These are phyloP conservation scores for Orthosia gracilis DNA, from an alignment of 2,888 invertebrate genomes.

Conservation along the genomic window DNA sequence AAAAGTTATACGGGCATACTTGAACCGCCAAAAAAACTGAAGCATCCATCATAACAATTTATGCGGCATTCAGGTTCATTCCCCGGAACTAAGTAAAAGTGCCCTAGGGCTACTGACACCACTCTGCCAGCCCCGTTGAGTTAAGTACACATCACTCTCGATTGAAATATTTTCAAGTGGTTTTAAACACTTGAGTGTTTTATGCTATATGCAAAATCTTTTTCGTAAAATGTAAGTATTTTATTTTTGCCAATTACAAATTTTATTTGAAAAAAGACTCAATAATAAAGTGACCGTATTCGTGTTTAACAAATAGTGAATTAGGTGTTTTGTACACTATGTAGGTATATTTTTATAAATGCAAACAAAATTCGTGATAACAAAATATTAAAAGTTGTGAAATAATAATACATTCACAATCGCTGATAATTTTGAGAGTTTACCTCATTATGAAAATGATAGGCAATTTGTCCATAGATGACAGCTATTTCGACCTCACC, in stretches of 20 bases:
- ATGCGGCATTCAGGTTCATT: constrained; percentile 52
- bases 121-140: constrained; percentile 68
- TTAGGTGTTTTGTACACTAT: too few species aligned
- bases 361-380: background rate
- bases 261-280: too few species aligned
- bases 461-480: background rate
- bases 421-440: background rate
- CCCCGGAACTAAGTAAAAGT: constrained; percentile 65
- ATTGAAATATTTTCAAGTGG: constrained; percentile 69
- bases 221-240: background rate
- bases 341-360: too few species aligned
- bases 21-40: constrained; percentile 12
- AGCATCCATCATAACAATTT: constrained; percentile 41
- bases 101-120: constrained; percentile 78
- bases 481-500: constrained; percentile 53
- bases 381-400: too few species aligned
- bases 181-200: constrained; percentile 69
- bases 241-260: too few species aligned
- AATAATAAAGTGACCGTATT: background rate
- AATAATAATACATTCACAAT: background rate
- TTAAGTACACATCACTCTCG: constrained; percentile 61
- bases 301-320: background rate
- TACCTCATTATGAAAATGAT: accelerated
- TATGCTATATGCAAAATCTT: constrained; percentile 5
- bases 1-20: constrained; percentile 13